Base-by-base conservation (phyloP, 2,797 vertebrate genomes). In the Astyanax mexicanus region DNA sequence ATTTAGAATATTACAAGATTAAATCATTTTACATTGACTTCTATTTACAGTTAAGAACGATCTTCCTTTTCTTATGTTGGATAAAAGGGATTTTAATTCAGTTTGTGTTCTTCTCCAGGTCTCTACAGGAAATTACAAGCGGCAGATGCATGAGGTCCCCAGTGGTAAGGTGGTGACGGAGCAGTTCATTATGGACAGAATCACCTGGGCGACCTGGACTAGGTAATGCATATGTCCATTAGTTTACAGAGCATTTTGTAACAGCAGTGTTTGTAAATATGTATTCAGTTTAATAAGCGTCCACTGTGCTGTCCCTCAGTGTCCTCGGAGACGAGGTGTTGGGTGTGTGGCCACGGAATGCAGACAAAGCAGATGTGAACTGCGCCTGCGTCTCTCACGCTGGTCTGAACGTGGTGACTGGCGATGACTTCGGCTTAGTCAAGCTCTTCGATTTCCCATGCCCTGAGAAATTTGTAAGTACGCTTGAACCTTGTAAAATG, bases 141-240 rank as follows among this genome's bases (percentile, higher is more conserved):
- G 95, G 0, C 96, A 98, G 78, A 94, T 99, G 0, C 95, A 98
- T 0, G 95, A 97, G 75, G 97, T 98, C 27, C 96, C 98, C 1
- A 90, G 95, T 1, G 98, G 98, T 77, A 98, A 96, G 87, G 87
- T 94, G 19, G 86, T 98, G 51, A 88, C 90, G 0, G 96, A 98
- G 69, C 88, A 88, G 47, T 2, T 83, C 0, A 19, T 92, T 17
- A 91, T 93, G 1, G 95, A 98, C 80, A 96, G 93, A 87, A 97
- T 98, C 90, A 99, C 97, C 0, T 99, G 98, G 98, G 97, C 96
- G 7, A 96, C 95, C 0, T 99, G 98, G 98, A 99, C 97, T 84
- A 98, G 97, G 98, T 98, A 77, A 90, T 62, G 38, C 40, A 35
- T 25, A n/a, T 23, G 3, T 6, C 37, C 29, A 37, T 10, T 2